These are phyloP conservation scores for Camelus bactrianus DNA, from an alignment of 2,113 vertebrate species.

Conservation along the genomic window DNA sequence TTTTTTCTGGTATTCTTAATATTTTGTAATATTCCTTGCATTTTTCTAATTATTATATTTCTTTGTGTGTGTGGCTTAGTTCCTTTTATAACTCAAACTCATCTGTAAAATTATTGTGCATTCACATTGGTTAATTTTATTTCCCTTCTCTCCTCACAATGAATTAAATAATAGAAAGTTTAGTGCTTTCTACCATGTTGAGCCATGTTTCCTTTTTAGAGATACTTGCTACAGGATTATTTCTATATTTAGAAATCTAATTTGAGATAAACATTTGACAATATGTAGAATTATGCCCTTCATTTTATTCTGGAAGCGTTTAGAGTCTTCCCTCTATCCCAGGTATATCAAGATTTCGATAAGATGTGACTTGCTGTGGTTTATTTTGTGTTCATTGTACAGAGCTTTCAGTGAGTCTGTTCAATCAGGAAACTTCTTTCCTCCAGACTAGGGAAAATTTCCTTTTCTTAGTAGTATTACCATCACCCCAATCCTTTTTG, in stretches of 20 bases:
- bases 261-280: slow-evolving; percentile 36
- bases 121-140: not conserved
- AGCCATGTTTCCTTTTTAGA: not conserved
- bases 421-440: not conserved
- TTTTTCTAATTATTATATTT: not conserved
- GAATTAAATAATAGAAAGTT: not conserved
- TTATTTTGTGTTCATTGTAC: not conserved
- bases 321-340: not conserved
- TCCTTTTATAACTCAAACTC: not conserved
- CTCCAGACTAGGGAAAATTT: not conserved
- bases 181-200: not conserved
- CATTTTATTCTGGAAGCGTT: not conserved
- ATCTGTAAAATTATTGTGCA: not conserved
- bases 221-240: not conserved
- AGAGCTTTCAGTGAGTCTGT: not conserved
- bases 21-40: not conserved
- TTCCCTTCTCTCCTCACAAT: not conserved
- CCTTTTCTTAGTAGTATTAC: not conserved
- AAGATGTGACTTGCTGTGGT: not conserved
- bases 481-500: not conserved
- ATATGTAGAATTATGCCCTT: not conserved
- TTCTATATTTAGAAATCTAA: not conserved
- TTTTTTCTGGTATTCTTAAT: not conserved
- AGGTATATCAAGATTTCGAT: not conserved
- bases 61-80: not conserved